Evolutionary conservation across 2,113 vertebrate species (phyloP).

Genomic region (Aleadryas rufinucha): DNA sequence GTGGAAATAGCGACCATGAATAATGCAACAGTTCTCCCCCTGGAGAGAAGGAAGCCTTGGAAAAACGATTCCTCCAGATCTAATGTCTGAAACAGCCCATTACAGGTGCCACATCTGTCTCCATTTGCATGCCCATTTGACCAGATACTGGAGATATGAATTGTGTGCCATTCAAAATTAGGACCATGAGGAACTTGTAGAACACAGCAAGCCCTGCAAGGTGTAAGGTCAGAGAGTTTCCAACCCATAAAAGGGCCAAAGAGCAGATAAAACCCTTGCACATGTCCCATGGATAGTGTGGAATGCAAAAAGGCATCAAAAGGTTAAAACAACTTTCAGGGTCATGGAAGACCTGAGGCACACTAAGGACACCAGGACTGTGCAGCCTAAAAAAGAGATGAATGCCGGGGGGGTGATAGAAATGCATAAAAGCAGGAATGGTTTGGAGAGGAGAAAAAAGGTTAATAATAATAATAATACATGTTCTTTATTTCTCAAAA

Average conservation of each 20-base stretch:
- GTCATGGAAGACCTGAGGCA: neutral
- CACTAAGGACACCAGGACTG: neutral
- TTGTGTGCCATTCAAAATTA: neutral
- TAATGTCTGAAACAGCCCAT: constrained; percentile 38
- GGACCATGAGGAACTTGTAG: neutral
- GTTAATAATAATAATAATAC: neutral
- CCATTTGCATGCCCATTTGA: constrained; percentile 30
- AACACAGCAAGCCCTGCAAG: neutral
- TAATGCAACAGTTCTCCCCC: constrained; percentile 28
- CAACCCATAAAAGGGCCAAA: neutral
- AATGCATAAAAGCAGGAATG: neutral
- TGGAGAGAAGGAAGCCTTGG: constrained; percentile 3
- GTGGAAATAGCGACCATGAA: constrained; percentile 1
- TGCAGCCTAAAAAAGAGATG: neutral
- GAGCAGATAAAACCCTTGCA: neutral
- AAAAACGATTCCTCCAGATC: constrained; percentile 40
- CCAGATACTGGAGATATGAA: neutral
- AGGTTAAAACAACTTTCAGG: neutral
- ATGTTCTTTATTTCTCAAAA: neutral
- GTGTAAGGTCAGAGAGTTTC: neutral
- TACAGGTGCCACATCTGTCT: constrained; percentile 38
- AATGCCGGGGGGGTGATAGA: neutral
- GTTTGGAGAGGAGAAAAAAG: neutral
- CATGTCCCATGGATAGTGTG: neutral
- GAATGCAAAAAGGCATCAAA: neutral